Conservation (phyloP, 2,888 invertebrate species). For the Urechis unicinctus region DNA sequence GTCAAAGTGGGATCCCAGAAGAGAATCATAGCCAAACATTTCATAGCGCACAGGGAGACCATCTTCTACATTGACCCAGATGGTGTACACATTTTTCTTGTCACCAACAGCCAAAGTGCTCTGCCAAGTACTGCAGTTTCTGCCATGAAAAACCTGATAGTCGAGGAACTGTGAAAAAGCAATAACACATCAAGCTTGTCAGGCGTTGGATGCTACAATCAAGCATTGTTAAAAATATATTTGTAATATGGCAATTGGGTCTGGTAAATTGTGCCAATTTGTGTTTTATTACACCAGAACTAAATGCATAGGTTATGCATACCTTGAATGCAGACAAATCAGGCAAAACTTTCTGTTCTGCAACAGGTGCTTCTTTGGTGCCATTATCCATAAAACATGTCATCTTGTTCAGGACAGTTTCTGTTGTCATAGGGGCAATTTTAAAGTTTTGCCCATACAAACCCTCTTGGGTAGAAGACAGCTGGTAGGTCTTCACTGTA, state of each 20-base stretch:
- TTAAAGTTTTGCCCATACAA: conserved; percentile 27
- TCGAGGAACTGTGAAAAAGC: too few relatives aligned
- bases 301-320: conserved; percentile 7
- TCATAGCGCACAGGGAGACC: conserved; percentile 74
- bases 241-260: background rate
- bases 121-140: conserved; percentile 72
- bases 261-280: too few relatives aligned
- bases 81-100: conserved; percentile 79
- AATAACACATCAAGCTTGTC: background rate
- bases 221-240: background rate
- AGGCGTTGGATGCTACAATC: background rate
- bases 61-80: conserved; percentile 62
- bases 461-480: conserved; percentile 55
- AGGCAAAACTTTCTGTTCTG: conserved; percentile 74
- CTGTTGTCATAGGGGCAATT: conserved; percentile 72
- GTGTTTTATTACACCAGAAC: background rate
- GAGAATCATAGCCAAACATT: conserved; percentile 86
- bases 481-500: conserved; percentile 87
- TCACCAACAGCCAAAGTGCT: conserved; percentile 64
- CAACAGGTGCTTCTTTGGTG: conserved; percentile 57
- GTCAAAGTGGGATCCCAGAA: conserved; percentile 93
- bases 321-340: conserved; percentile 70
- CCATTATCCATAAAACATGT: conserved; percentile 84
- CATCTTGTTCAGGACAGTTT: conserved; percentile 63
- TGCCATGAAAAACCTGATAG: conserved; percentile 63